Conservation (phyloP, 2,797 vertebrate genomes). For the Brachyrhaphis roseni region DNA sequence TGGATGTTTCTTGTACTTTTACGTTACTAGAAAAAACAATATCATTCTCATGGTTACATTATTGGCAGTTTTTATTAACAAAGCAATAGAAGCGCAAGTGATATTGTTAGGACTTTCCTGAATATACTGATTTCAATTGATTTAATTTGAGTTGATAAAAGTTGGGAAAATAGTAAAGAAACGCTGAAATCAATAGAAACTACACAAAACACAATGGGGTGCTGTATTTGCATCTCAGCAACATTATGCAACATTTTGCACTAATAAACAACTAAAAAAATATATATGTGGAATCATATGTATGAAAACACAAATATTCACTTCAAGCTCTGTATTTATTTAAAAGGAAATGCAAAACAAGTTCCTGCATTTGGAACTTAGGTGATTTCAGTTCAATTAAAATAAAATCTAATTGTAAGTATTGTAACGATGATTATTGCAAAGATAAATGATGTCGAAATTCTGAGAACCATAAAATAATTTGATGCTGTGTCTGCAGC, state of each 20-base stretch:
- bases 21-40: not conserved
- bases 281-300: conserved; percentile 53
- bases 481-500: not conserved
- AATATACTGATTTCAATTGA: not conserved
- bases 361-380: not conserved
- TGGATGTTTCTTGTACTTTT: not conserved
- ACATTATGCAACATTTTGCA: conserved; percentile 42
- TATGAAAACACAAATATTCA: conserved; percentile 63
- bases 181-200: not conserved
- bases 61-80: not conserved
- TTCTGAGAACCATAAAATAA: not conserved
- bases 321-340: conserved; percentile 50
- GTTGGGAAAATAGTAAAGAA: not conserved
- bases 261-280: conserved; percentile 51
- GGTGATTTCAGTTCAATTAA: not conserved
- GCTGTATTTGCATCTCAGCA: not conserved
- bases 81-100: not conserved
- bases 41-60: not conserved
- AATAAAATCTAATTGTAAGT: not conserved
- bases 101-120: not conserved
- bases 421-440: not conserved
- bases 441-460: not conserved
- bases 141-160: not conserved
- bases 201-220: too few relatives aligned
- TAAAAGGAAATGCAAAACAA: not conserved